These are phyloP conservation scores for Steatocranus sp. DNA, from an alignment of 2,797 vertebrate species.

Conservation along the genomic window DNA sequence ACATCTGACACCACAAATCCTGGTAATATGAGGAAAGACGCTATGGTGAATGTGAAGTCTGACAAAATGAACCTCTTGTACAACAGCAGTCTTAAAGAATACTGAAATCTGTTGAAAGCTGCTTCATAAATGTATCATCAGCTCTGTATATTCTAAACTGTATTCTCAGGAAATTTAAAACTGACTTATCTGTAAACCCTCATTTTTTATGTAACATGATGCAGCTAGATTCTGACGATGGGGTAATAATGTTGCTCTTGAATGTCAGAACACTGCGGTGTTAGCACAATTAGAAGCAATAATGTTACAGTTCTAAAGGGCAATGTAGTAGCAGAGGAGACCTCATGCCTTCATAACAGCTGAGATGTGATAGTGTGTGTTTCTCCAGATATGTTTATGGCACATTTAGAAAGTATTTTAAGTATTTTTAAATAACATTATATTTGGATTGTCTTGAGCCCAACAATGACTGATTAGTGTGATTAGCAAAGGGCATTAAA, in stretches of 20 bases:
- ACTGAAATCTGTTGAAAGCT: background rate
- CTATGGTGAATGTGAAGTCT: background rate
- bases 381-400: background rate
- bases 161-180: background rate
- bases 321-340: background rate
- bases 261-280: constrained; percentile 20
- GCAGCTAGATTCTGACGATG: background rate
- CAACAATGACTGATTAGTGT: background rate
- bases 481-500: background rate
- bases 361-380: background rate
- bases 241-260: background rate
- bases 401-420: background rate
- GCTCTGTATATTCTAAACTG: background rate
- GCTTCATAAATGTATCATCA: background rate
- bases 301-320: constrained; percentile 1
- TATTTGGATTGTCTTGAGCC: accelerated
- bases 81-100: background rate
- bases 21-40: background rate
- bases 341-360: background rate
- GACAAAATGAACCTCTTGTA: background rate
- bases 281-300: constrained; percentile 2
- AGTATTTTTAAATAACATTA: background rate
- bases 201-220: constrained; percentile 20
- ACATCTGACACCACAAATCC: background rate
- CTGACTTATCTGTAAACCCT: background rate